These are phyloP conservation scores for Drosophila mimica DNA, from an alignment of 2,888 invertebrate genomes.

Conservation along the genomic window DNA sequence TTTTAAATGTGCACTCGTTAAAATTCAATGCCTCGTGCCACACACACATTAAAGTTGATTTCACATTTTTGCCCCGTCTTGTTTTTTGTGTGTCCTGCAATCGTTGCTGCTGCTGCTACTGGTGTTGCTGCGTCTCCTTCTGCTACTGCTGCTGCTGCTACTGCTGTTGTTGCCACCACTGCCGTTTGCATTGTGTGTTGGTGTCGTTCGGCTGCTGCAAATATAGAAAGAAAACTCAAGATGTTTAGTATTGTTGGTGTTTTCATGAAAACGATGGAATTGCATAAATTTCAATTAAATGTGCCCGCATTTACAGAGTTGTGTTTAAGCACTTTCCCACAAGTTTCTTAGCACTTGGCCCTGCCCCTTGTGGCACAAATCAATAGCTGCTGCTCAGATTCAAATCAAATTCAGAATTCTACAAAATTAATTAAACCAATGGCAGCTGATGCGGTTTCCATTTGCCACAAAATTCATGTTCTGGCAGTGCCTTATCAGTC, in stretches of 20 bases:
- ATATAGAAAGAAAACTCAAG: conserved; percentile 2
- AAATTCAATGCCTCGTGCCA: conserved; percentile 60
- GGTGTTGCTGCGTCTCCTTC: neutral
- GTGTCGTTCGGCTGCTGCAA: conserved; percentile 7
- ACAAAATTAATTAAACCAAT: conserved; percentile 77
- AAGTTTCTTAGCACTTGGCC: conserved; percentile 7
- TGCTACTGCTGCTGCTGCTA: neutral
- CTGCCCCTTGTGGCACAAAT: conserved; percentile 17
- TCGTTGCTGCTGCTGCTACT: conserved; percentile 2
- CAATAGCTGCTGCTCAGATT: conserved; percentile 56
- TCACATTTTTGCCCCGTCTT: conserved; percentile 47
- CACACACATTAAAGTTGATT: conserved; percentile 73
- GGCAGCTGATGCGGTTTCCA: conserved; percentile 56
- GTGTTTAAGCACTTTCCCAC: conserved; percentile 40
- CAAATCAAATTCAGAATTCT: conserved; percentile 70
- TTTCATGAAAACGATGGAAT: conserved; percentile 19
- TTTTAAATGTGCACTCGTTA: conserved; percentile 73
- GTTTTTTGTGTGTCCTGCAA: conserved; percentile 23
- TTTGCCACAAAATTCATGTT: conserved; percentile 37
- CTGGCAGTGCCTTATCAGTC: conserved; percentile 51
- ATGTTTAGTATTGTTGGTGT: conserved; percentile 1
- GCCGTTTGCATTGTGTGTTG: conserved; percentile 22
- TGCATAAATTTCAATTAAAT: conserved; percentile 58
- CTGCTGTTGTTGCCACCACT: conserved; percentile 1
- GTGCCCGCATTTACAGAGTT: conserved; percentile 43